Conservation (phyloP, 1,140 invertebrate genomes). For the Ruditapes philippinarum region DNA sequence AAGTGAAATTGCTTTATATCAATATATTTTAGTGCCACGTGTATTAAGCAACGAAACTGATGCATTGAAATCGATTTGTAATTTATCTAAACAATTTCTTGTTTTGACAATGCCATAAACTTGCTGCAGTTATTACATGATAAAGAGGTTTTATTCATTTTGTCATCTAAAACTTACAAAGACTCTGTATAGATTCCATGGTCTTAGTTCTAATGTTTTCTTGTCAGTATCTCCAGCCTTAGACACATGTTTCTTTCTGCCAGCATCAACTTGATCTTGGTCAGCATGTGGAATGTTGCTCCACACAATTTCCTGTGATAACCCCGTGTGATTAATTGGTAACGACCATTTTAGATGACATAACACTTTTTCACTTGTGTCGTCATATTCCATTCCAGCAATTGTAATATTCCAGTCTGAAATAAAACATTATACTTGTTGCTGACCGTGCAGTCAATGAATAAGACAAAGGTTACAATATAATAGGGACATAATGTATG, state of each 20-base stretch:
- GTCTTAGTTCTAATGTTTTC: background rate
- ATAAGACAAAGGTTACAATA: no score
- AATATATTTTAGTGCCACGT: no score
- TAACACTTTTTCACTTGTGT: constrained; percentile 33
- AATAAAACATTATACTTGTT: no score
- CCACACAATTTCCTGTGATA: constrained; percentile 45
- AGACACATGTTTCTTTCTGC: background rate
- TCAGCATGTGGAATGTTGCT: background rate
- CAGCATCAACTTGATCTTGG: constrained; percentile 12
- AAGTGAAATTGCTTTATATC: no score
- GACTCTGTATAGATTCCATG: background rate
- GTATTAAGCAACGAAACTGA: no score
- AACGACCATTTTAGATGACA: constrained; percentile 59
- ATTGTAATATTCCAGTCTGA: constrained; percentile 66
- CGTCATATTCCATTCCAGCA: constrained; percentile 47
- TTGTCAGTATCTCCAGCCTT: background rate
- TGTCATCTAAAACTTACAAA: constrained; percentile 22
- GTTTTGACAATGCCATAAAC: no score
- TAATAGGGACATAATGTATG: no score
- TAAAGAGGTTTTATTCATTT: no score
- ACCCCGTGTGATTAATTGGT: constrained; percentile 62
- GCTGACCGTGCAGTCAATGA: no score
- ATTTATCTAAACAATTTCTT: no score
- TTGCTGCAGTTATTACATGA: no score
- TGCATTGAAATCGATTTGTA: no score